phyloP scores from a whole-genome alignment of 1,140 invertebrate species.

The Procambarus virginalis region DNA sequence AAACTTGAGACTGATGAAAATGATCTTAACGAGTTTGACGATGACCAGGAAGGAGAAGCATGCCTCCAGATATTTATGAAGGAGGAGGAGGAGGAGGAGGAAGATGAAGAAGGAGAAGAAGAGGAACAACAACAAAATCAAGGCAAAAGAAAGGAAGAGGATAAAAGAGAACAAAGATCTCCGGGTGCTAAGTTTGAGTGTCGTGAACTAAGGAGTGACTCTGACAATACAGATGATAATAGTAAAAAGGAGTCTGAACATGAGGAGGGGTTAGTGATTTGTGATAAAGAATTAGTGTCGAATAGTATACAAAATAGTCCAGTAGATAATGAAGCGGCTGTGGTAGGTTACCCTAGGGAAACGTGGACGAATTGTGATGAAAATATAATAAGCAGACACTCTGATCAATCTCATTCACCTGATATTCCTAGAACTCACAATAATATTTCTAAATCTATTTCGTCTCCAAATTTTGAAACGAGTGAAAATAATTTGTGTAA shows the following conservation, averaged over 20 bases:
- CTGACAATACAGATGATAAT: conserved; percentile 13
- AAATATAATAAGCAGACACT: not conserved
- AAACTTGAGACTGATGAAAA: conserved; percentile 1
- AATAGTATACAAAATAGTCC: conserved; percentile 33
- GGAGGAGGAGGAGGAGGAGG: conserved; percentile 58
- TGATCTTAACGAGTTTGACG: conserved; percentile 47
- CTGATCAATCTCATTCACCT: conserved; percentile 29
- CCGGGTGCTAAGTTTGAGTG: conserved; percentile 2
- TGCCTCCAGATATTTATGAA: conserved; percentile 45
- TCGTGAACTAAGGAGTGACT: conserved; percentile 1
- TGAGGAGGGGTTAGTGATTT: conserved; percentile 54
- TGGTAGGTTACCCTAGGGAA: not conserved
- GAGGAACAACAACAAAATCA: too few relatives aligned
- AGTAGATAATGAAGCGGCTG: conserved; percentile 10
- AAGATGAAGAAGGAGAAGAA: conserved; percentile 5
- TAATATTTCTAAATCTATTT: conserved; percentile 24
- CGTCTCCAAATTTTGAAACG: conserved; percentile 10
- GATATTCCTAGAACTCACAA: conserved; percentile 16
- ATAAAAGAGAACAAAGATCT: not conserved
- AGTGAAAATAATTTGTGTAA: conserved; percentile 14
- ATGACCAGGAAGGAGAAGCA: conserved; percentile 48
- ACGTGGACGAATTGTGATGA: conserved; percentile 24
- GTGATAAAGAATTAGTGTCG: conserved; percentile 41
- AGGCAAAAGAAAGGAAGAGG: not conserved
- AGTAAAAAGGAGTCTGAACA: conserved; percentile 38